Base-by-base conservation (phyloP, 2,888 invertebrate species). In the Bembecia ichneumoniformis region DNA sequence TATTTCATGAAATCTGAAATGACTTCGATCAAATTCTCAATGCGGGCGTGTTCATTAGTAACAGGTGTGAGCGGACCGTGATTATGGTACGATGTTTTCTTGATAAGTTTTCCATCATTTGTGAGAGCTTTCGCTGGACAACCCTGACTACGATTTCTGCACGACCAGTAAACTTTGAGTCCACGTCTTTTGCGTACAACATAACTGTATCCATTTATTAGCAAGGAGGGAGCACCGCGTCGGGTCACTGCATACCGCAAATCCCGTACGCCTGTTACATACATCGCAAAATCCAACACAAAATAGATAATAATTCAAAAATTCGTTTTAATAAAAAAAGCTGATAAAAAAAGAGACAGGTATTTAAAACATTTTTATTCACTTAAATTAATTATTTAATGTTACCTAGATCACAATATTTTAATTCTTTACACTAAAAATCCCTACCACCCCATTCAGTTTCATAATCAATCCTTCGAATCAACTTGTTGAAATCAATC, bases 1-100 rank as follows among this genome's bases (percentile, higher is more conserved):
- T 28, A 28, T 28, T 15, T 17, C 13, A 46, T 46, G 17, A n/a
- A n/a, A 10, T 15, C 40, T 34, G 70, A 56, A 36, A 86, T 68
- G 43, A 77, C 78, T 63, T 87, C 86, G 36, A 87, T 86, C 28
- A 87, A 78, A 52, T 77, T 82, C 55, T 87, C 87, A 40, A 87
- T 80, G 20, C 75, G 74, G 34, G 67, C 62, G 55, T 82, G 78
- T 40, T 72, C 62, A 35, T 74, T 64, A 1, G 60, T 49, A 5
- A 56, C 53, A 3, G 71, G 68, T 16, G 66, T 57, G 50, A 71
- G 74, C 3, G 71, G 71, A 3, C 64, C 56, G 57, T 84, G 87
- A 55, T 73, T 72, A 66, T 86, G 84, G 3, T 48, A 50, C 16
- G 61, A 61, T 17, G 63, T 52, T 55, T 68, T 68, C 49, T 69